Evolutionary conservation across 2,113 vertebrate species (phyloP), one percentile per base, ranked within the genome.

Genomic region (Eonycteris spelaea): DNA sequence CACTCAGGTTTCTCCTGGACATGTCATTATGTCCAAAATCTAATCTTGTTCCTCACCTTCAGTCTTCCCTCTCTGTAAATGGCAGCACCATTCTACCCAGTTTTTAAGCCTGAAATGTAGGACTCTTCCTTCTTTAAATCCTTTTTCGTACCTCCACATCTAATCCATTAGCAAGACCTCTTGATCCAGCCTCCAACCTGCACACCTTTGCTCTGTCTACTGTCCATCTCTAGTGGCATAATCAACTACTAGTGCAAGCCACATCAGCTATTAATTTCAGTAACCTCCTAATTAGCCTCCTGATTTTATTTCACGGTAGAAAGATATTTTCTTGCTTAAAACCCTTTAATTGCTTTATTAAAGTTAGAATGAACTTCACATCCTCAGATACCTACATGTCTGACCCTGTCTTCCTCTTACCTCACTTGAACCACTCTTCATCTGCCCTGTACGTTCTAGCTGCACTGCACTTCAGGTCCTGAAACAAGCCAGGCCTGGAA

Each of bases 241-340:
- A 1, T 22, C 67, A 63, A 7, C 5, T n/a, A 8, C 43, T 15
- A 22, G 63, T 43, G 74, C 65, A 84, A 12, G n/a, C 35, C 33
- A 77, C 5, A 19, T 53, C 30, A 45, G 7, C 59, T 88, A 24
- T 30, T 75, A 38, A 35, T 85, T 61, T 90, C 24, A 48, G 24
- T 51, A 40, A 74, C 51, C 24, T 79, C n/a, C 68, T 79, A 15
- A 35, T 73, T 65, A 68, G 14, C 40, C 55, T 57, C 26, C 35
- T 38, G 4, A 2, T 57, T 87, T 82, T 43, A 59, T 75, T 78
- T 78, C 15, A 53, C 70, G 48, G 15, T 48, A 93, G 16, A 89
- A 84, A 86, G 21, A 38, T 10, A 15, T 80, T 57, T 93, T 82
- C 38, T 80, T 63, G 51, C 63, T 55, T 90, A 83, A 86, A 78